Conservation (phyloP, 37 sponge, comb jelly and placozoan species). For the Axinella damicornis region DNA sequence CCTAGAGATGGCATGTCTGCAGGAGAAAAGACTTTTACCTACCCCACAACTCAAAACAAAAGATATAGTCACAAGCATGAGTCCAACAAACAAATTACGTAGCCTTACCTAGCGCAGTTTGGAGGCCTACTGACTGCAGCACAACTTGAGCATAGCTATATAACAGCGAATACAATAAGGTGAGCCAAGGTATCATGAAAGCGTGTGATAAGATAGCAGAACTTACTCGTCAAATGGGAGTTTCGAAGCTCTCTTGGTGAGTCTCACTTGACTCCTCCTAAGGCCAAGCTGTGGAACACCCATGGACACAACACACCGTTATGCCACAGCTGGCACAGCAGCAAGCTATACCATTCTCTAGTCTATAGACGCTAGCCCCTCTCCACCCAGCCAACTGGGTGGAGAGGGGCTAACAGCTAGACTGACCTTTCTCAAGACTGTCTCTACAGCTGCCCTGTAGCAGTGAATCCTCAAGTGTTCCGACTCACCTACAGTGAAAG, state of each 20-base stretch:
- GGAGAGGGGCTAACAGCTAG: background rate
- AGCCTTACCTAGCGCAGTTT: constrained; percentile 34
- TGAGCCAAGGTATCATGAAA: too few relatives aligned
- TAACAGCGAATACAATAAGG: background rate
- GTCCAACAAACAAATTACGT: background rate
- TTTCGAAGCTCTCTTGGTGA: constrained; percentile 64
- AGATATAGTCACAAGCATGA: background rate
- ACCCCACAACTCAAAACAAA: too few relatives aligned
- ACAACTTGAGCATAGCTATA: constrained; percentile 56
- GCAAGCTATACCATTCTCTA: too few relatives aligned
- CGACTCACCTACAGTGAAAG: background rate
- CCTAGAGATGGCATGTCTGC: constrained; percentile 42
- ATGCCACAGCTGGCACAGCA: too few relatives aligned
- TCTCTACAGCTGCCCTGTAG: constrained; percentile 73
- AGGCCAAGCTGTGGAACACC: constrained; percentile 45
- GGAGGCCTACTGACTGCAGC: constrained; percentile 22
- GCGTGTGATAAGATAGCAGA: too few relatives aligned
- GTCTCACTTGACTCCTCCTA: constrained; percentile 53
- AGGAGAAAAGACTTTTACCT: too few relatives aligned
- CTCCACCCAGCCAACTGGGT: too few relatives aligned
- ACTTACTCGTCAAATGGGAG: constrained; percentile 71
- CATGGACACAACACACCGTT: too few relatives aligned
- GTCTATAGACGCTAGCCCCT: too few relatives aligned
- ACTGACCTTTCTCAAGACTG: constrained; percentile 65
- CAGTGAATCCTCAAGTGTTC: constrained; percentile 74